phyloP scores from a whole-genome alignment of 1,140 invertebrate genomes.

The Palaemon carinicauda region DNA sequence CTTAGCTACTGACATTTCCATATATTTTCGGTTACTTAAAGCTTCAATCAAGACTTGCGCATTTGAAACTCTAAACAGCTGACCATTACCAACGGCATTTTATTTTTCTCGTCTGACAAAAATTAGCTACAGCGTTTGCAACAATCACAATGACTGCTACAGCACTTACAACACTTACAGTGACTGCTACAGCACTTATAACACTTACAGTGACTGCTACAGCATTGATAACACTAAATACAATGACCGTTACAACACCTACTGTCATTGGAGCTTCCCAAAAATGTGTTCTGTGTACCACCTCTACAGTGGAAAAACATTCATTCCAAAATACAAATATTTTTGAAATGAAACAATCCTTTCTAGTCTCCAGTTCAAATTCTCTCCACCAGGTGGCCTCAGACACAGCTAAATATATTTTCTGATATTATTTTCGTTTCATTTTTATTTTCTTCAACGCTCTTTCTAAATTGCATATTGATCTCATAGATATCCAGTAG shows the following conservation, averaged over 20 bases:
- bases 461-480: background rate
- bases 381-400: conserved; percentile 41
- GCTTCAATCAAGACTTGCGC: too few relatives aligned
- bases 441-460: background rate
- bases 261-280: background rate
- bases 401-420: conserved; percentile 39
- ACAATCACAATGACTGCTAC: background rate
- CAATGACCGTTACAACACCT: too few relatives aligned
- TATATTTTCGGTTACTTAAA: too few relatives aligned
- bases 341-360: too few relatives aligned
- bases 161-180: background rate
- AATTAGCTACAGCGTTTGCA: too few relatives aligned
- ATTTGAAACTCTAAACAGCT: too few relatives aligned
- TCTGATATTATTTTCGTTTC: conserved; percentile 9
- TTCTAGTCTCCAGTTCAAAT: background rate
- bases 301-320: conserved; percentile 17
- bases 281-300: conserved; percentile 51
- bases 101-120: too few relatives aligned
- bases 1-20: too few relatives aligned
- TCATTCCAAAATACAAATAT: background rate
- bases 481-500: too few relatives aligned
- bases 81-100: too few relatives aligned
- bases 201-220: conserved; percentile 25
- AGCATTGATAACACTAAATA: conserved; percentile 11
- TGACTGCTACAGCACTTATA: background rate